Conservation (phyloP, 1,140 invertebrate species). For the Philotrypesis tridentata region DNA sequence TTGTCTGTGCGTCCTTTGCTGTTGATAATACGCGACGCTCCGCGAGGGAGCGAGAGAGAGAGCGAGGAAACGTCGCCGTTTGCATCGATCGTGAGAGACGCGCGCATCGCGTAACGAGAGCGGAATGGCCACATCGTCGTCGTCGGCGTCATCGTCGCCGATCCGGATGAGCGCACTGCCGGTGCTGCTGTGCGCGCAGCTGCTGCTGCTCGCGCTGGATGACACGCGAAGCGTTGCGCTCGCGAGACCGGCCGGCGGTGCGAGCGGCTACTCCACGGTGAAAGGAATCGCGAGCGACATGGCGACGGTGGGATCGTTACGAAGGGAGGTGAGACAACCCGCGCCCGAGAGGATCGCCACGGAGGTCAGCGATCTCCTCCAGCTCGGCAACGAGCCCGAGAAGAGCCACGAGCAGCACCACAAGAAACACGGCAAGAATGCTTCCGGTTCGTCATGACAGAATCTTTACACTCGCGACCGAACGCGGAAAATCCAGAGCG, state of each 20-base stretch:
- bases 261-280: slow-evolving; percentile 47
- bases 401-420: background rate
- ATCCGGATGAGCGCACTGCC: slow-evolving; percentile 41
- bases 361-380: slow-evolving; percentile 58
- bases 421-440: slow-evolving; percentile 56
- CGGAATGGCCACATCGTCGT: slow-evolving; percentile 4
- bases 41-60: background rate
- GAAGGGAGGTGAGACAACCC: slow-evolving; percentile 57
- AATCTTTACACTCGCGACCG: no score
- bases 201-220: background rate
- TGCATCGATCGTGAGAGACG: slow-evolving; percentile 29
- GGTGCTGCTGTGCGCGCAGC: background rate
- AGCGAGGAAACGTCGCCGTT: slow-evolving; percentile 14
- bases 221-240: slow-evolving; percentile 4
- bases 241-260: slow-evolving; percentile 49
- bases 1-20: background rate
- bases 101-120: slow-evolving; percentile 52
- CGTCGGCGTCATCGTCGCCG: slow-evolving; percentile 3
- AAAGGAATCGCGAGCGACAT: slow-evolving; percentile 25
- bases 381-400: slow-evolving; percentile 44
- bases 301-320: slow-evolving; percentile 50
- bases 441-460: slow-evolving; percentile 56
- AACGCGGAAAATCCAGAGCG: no score
- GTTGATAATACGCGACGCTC: background rate
- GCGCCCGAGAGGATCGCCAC: slow-evolving; percentile 48